A percentile compares a stretch with the other conserved stretches of the same genome.
These are phyloP conservation scores for Oxycera nigricornis DNA, from an alignment of 2,888 invertebrate genomes.

Conservation along the genomic window DNA sequence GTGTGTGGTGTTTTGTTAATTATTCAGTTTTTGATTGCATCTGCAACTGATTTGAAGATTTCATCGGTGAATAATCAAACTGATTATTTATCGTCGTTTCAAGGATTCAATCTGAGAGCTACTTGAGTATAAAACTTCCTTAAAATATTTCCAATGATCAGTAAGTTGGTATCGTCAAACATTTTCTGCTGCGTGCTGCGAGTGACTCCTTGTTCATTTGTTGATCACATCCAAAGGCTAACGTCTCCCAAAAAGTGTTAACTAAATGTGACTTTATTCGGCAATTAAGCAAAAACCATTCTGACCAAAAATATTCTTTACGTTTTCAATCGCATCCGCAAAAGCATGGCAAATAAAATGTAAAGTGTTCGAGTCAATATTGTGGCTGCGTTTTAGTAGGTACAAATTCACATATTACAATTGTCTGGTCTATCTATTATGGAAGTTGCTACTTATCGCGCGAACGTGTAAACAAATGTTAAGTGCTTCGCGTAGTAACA, in stretches of 20 bases:
- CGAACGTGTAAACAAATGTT: constrained; percentile 51
- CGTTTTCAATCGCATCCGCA: not conserved
- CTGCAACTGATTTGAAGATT: too few species aligned
- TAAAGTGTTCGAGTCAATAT: constrained; percentile 30
- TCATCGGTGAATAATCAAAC: too few species aligned
- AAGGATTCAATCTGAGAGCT: too few species aligned
- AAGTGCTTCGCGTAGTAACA: constrained; percentile 53
- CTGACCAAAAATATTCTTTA: not conserved
- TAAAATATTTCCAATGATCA: too few species aligned
- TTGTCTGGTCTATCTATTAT: not conserved
- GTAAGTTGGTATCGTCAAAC: too few species aligned
- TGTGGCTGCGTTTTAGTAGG: constrained; percentile 1
- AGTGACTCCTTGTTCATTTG: too few species aligned
- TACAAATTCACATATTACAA: not conserved
- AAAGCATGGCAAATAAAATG: constrained; percentile 5
- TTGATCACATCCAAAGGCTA: too few species aligned
- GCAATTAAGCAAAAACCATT: not conserved
- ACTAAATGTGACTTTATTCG: constrained; percentile 1
- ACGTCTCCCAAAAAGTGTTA: constrained; percentile 18
- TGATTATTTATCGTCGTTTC: too few species aligned
- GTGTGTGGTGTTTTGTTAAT: too few species aligned
- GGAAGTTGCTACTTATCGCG: constrained; percentile 15
- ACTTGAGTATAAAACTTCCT: too few species aligned
- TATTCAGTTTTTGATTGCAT: too few species aligned
- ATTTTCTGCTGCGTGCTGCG: too few species aligned